These are phyloP conservation scores for Metridium senile DNA, from an alignment of 92 coral and sea anemone species.

Conservation along the genomic window DNA sequence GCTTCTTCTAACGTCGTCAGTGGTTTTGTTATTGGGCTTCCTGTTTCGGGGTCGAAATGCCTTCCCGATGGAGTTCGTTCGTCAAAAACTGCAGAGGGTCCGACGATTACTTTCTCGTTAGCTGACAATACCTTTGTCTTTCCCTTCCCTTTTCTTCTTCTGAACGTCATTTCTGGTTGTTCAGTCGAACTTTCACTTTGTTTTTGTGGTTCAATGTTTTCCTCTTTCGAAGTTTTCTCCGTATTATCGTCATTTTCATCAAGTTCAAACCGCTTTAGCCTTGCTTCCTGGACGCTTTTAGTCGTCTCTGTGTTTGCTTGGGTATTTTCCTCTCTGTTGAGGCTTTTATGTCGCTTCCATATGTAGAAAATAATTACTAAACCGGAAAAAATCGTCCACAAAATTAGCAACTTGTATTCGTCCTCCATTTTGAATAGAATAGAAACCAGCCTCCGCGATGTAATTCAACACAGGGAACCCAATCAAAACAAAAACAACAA, in stretches of 20 bases:
- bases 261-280: conserved; percentile 54
- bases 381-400: conserved; percentile 65
- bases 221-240: not conserved
- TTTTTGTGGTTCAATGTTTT: not conserved
- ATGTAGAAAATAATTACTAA: conserved; percentile 52
- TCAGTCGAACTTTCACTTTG: not conserved
- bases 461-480: conserved; percentile 14
- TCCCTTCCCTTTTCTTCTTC: conserved; percentile 23
- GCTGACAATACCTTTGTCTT: conserved; percentile 27
- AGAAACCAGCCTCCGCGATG: conserved; percentile 28
- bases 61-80: conserved; percentile 7
- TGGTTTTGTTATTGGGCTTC: conserved; percentile 80
- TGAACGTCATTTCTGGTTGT: conserved; percentile 7
- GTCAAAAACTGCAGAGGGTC: conserved; percentile 16
- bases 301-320: conserved; percentile 2
- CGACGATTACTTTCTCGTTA: conserved; percentile 36
- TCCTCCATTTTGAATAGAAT: conserved; percentile 72
- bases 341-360: conserved; percentile 68
- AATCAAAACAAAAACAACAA: not conserved
- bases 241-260: conserved; percentile 12
- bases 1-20: conserved; percentile 76
- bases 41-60: conserved; percentile 60
- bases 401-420: conserved; percentile 40
- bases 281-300: conserved; percentile 46
- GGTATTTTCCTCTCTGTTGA: conserved; percentile 4